Conservation (phyloP, 2,113 vertebrate species). For the cattle (Bos taurus) region DNA sequence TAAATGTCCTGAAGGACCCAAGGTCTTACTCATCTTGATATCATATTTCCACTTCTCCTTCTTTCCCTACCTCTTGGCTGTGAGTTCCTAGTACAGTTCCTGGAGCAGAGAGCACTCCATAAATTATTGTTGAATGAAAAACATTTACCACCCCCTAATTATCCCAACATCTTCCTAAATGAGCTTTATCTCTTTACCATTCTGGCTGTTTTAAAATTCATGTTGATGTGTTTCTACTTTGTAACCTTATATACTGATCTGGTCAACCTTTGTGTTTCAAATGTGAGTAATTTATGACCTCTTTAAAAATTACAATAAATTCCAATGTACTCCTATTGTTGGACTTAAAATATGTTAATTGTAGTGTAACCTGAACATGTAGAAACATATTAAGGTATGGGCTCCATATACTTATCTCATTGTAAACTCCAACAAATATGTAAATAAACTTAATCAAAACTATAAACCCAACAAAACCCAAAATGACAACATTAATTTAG, state of each 20-base stretch:
- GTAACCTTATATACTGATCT: neutral
- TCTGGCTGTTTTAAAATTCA: neutral
- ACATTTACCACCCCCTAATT: neutral
- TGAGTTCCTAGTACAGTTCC: neutral
- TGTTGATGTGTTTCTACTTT: neutral
- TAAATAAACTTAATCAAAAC: constrained; percentile 41
- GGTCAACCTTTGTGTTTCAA: neutral
- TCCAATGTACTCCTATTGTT: neutral
- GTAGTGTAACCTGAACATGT: neutral
- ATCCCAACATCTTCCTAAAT: neutral
- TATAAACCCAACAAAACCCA: neutral
- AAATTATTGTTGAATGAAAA: neutral
- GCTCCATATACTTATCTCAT: neutral
- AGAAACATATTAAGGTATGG: neutral
- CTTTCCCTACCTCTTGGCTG: neutral
- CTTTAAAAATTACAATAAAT: neutral
- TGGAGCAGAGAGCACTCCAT: neutral
- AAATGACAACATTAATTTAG: constrained; percentile 25
- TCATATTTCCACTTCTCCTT: neutral
- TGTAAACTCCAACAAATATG: constrained; percentile 21
- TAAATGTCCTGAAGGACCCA: neutral
- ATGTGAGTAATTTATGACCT: neutral
- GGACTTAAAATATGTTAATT: constrained; percentile 31
- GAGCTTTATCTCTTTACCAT: neutral
- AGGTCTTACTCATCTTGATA: neutral